These are phyloP conservation scores for Tragelaphus imberbis DNA, from an alignment of 2,113 vertebrate genomes.

Conservation along the genomic window DNA sequence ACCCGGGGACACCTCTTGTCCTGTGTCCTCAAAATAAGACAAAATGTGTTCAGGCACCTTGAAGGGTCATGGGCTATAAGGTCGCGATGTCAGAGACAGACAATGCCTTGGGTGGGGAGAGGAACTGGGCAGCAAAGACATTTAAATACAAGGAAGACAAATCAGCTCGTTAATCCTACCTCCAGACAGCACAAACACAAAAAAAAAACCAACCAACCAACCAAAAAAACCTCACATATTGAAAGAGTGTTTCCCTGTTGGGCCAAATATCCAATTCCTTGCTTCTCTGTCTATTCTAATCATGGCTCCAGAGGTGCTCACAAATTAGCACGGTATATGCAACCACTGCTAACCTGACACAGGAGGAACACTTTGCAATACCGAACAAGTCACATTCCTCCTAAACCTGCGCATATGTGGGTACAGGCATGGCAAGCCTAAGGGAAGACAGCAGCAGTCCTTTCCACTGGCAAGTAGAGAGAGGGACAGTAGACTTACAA, in stretches of 20 bases:
- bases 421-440: background rate
- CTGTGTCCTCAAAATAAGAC: background rate
- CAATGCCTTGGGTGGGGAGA: background rate
- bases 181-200: background rate
- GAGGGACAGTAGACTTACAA: background rate
- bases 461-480: background rate
- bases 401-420: fast-evolving
- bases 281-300: background rate
- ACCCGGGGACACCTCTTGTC: background rate
- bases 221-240: background rate
- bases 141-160: background rate
- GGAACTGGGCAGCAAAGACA: background rate
- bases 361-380: background rate
- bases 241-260: background rate
- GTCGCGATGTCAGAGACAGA: background rate
- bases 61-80: background rate
- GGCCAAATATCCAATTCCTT: background rate
- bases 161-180: background rate
- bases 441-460: background rate
- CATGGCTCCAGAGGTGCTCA: background rate
- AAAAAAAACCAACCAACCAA: background rate
- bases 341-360: background rate
- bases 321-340: background rate
- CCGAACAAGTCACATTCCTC: background rate
- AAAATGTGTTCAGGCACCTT: background rate